phyloP scores from a whole-genome alignment of 2,797 vertebrate genomes.

The Podarcis siculus region DNA sequence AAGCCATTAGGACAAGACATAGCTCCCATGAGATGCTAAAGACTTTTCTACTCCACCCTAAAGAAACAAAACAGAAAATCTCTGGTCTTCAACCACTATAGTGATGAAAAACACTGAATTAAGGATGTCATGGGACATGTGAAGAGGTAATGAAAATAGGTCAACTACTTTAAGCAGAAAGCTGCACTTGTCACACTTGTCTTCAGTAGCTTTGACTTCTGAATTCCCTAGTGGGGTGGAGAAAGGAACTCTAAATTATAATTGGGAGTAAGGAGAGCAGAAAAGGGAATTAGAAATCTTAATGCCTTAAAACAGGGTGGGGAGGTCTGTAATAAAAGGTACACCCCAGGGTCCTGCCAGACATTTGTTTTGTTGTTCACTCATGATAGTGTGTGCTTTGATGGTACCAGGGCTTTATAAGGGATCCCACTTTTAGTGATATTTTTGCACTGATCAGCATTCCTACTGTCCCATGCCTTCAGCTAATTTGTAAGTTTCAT shows the following conservation, averaged over 20 bases:
- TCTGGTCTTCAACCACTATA: background rate
- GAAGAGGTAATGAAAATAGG: background rate
- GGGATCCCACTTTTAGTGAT: no score
- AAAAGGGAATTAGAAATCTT: background rate
- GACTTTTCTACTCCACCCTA: constrained; percentile 18
- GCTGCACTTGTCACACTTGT: rapidly evolving
- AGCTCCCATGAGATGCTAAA: constrained; percentile 16
- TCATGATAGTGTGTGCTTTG: no score
- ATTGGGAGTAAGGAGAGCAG: background rate
- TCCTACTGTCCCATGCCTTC: no score
- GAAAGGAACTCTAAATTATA: background rate
- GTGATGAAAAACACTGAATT: background rate
- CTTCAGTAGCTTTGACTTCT: background rate
- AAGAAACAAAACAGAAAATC: background rate
- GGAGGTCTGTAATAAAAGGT: background rate
- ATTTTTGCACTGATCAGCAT: no score
- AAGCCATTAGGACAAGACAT: constrained; percentile 56
- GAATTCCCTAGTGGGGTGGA: background rate
- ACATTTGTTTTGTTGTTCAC: no score
- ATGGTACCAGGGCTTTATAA: no score
- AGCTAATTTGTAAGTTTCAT: no score
- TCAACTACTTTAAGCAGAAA: background rate
- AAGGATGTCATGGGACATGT: background rate
- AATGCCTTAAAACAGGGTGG: background rate
- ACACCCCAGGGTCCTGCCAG: no score